phyloP scores from a whole-genome alignment of 2,888 invertebrate species.

The Macrosoma leucophasiata region DNA sequence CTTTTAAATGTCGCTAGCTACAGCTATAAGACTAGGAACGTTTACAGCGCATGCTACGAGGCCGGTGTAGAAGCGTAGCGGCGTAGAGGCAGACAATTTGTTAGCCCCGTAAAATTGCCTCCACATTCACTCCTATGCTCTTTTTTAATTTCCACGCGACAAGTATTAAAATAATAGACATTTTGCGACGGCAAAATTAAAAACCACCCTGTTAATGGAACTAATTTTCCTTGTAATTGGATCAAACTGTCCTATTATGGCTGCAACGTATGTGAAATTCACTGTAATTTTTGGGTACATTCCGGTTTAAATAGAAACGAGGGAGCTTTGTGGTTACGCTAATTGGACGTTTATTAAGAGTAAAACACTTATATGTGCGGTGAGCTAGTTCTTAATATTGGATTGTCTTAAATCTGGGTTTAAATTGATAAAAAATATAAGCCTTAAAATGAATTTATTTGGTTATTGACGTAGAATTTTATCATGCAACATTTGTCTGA shows the following conservation, averaged over 20 bases:
- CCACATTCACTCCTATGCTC: slow-evolving; percentile 31
- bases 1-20: no score
- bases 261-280: slow-evolving; percentile 15
- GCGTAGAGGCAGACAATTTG: slow-evolving; percentile 57
- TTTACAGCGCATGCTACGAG: slow-evolving; percentile 51
- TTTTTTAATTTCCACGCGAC: slow-evolving; percentile 32
- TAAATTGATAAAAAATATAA: no score
- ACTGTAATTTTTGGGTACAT: slow-evolving; percentile 16
- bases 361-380: no score
- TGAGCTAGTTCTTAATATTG: no score
- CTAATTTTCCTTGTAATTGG: slow-evolving; percentile 29
- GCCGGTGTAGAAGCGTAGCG: no score
- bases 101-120: slow-evolving; percentile 61
- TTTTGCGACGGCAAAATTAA: slow-evolving; percentile 25
- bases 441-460: no score
- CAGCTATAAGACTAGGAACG: no score
- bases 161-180: slow-evolving; percentile 30
- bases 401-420: no score
- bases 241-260: slow-evolving; percentile 21
- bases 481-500: no score
- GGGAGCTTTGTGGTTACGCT: slow-evolving; percentile 12
- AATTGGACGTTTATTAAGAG: no score
- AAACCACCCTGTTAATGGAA: slow-evolving; percentile 25
- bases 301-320: slow-evolving; percentile 14
- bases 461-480: no score